These are phyloP conservation scores for Lontra canadensis DNA, from an alignment of 2,113 vertebrate species.

Conservation along the genomic window DNA sequence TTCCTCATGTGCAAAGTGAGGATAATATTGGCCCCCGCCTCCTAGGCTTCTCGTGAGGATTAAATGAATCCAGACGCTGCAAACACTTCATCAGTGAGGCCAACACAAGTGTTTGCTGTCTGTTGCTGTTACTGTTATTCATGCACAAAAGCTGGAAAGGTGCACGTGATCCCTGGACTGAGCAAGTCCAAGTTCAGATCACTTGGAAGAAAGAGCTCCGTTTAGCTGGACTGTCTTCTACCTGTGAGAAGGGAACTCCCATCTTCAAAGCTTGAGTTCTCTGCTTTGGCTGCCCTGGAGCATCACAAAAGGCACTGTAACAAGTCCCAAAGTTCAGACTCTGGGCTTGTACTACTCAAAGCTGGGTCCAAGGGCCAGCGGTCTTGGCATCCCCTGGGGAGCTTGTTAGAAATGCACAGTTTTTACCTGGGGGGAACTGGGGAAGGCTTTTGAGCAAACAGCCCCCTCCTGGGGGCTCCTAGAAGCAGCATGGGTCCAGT, in stretches of 20 bases:
- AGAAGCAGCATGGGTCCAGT: slow-evolving; percentile 59
- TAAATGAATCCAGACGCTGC: too few relatives aligned
- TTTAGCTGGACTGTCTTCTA: neutral
- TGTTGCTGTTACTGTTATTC: neutral
- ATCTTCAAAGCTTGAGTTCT: neutral
- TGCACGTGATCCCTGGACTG: slow-evolving; percentile 14
- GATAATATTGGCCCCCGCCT: neutral
- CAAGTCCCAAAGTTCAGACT: neutral
- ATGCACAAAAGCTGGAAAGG: neutral
- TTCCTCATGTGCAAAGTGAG: neutral
- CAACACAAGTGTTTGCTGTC: neutral
- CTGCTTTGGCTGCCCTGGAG: neutral
- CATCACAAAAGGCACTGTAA: neutral
- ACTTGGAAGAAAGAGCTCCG: slow-evolving; percentile 1
- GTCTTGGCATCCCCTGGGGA: neutral
- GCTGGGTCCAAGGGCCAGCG: neutral
- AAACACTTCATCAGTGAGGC: neutral
- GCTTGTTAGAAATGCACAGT: neutral
- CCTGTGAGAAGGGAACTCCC: neutral
- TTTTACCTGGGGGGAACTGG: neutral
- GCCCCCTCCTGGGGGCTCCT: neutral
- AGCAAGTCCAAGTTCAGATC: slow-evolving; percentile 19
- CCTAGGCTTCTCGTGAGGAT: neutral
- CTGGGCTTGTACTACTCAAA: neutral
- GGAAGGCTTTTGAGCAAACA: neutral